Evolutionary conservation across 2,797 vertebrate species (phyloP).

Genomic region (Percopsis omiscomaycus): DNA sequence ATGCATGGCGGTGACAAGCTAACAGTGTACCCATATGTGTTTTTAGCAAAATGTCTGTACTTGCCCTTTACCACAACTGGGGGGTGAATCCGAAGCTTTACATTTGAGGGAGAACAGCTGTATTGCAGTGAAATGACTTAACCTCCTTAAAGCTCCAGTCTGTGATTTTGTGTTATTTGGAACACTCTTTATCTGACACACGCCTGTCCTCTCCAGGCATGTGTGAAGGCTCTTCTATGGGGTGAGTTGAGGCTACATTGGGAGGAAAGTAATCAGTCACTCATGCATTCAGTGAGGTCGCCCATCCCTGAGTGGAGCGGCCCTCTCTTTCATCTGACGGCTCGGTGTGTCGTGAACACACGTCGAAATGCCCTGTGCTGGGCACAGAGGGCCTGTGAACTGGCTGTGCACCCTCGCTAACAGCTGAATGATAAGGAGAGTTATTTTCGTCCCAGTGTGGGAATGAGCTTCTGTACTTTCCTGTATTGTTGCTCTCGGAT

Average conservation of each 20-base stretch:
- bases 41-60: no score
- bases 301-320: constrained; percentile 59
- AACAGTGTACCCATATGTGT: constrained; percentile 11
- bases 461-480: constrained; percentile 47
- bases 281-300: constrained; percentile 66
- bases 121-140: constrained; percentile 42
- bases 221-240: constrained; percentile 40
- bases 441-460: constrained; percentile 67
- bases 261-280: constrained; percentile 72
- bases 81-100: constrained; percentile 22
- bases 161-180: constrained; percentile 56
- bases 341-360: constrained; percentile 67
- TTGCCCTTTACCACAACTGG: constrained; percentile 7
- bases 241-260: constrained; percentile 54
- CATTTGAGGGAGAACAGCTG: constrained; percentile 57
- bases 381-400: constrained; percentile 50
- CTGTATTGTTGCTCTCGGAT: constrained; percentile 37
- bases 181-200: constrained; percentile 52
- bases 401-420: constrained; percentile 51
- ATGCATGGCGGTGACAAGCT: constrained; percentile 27
- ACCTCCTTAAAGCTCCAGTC: constrained; percentile 42
- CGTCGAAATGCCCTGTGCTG: constrained; percentile 56
- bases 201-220: constrained; percentile 47
- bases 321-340: constrained; percentile 65
- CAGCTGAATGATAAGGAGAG: constrained; percentile 62